These are phyloP conservation scores for Leucania comma DNA, from an alignment of 2,888 invertebrate genomes.

Conservation along the genomic window DNA sequence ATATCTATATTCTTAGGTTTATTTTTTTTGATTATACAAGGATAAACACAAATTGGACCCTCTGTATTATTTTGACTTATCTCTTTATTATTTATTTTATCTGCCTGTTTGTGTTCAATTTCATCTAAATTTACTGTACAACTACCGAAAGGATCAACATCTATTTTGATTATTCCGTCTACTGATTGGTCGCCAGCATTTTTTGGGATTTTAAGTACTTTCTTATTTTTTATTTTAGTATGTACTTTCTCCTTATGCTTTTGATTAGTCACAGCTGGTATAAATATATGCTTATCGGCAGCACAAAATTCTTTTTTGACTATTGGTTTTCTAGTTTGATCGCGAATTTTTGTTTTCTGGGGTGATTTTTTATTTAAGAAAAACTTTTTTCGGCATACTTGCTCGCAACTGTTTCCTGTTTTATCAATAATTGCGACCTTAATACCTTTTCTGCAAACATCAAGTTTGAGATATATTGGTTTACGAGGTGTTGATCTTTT, in stretches of 20 bases:
- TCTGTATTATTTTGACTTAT: constrained; percentile 6
- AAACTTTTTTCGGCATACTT: neutral
- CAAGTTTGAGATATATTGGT: neutral
- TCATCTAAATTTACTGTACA: constrained; percentile 66
- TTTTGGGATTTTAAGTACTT: constrained; percentile 1
- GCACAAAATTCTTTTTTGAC: constrained; percentile 26
- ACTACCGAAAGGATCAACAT: constrained; percentile 66
- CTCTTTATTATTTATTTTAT: no score
- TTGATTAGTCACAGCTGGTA: neutral
- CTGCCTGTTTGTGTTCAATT: constrained; percentile 64
- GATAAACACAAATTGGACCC: constrained; percentile 53
- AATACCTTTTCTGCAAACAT: constrained; percentile 13
- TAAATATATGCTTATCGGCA: neutral
- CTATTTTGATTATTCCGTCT: constrained; percentile 68
- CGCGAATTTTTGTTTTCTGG: neutral
- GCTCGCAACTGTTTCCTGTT: neutral
- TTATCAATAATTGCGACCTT: neutral
- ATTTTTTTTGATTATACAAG: constrained; percentile 43
- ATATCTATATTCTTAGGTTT: neutral
- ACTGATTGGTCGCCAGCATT: constrained; percentile 39
- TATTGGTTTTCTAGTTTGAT: neutral
- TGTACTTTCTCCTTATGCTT: neutral
- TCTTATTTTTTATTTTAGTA: constrained; percentile 3
- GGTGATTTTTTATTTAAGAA: constrained; percentile 2
- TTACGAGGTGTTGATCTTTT: constrained; percentile 8